phyloP scores from a whole-genome alignment of 2,888 invertebrate species.

The Amblyteles armatorius region DNA sequence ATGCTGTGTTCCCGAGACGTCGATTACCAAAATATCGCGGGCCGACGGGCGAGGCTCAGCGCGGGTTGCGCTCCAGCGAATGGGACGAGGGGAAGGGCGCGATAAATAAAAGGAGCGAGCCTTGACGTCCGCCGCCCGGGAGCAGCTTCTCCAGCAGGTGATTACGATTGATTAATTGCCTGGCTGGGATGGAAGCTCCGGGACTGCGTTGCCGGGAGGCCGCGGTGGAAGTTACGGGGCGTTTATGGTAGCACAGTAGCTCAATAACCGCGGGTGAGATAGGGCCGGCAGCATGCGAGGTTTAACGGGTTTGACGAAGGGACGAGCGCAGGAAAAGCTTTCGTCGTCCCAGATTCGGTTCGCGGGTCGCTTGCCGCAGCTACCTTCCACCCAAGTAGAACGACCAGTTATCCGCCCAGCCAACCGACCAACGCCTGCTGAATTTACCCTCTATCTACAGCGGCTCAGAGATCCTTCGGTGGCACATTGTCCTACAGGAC shows the following conservation, averaged over 20 bases:
- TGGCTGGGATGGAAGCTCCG: not conserved
- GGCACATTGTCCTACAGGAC: slow-evolving; percentile 4
- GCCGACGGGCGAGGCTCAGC: not conserved
- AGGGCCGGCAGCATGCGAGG: too few relatives aligned
- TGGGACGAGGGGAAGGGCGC: not conserved
- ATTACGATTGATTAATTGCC: slow-evolving; percentile 40
- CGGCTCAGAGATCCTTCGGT: not conserved
- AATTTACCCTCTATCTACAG: not conserved
- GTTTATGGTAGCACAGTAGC: not conserved
- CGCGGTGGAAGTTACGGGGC: not conserved
- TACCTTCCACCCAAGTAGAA: not conserved
- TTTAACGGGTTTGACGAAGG: too few relatives aligned
- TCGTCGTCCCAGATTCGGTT: not conserved
- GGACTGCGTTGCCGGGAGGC: not conserved
- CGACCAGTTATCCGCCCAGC: not conserved
- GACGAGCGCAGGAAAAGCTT: not conserved
- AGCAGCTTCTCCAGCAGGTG: slow-evolving; percentile 24
- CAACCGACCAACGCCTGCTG: not conserved
- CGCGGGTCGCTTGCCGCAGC: not conserved
- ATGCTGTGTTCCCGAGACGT: not conserved
- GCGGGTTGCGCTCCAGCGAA: not conserved
- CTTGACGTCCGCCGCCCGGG: not conserved
- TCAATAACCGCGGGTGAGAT: not conserved
- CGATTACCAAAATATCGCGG: not conserved
- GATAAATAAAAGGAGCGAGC: not conserved